A percentile compares a stretch with the other conserved stretches of the same genome.
Conservation (phyloP, 2,888 invertebrate genomes). For the Alsophila aescularia region DNA sequence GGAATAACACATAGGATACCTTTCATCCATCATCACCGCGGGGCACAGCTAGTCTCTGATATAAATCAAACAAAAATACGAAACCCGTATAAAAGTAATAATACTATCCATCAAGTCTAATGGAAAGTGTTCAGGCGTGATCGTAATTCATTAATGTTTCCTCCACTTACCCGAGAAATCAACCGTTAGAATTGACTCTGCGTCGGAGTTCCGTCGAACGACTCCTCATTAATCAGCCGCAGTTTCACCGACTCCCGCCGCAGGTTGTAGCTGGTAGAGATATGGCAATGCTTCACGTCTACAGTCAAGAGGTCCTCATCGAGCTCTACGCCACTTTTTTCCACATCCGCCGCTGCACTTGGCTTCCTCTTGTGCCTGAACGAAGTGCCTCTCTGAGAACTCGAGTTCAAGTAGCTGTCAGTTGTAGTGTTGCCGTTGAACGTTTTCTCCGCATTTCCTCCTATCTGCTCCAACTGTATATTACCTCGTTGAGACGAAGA, state of each 20-base stretch:
- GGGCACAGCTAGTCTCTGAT: background rate
- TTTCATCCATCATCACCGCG: no score
- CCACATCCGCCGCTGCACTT: slow-evolving; percentile 86
- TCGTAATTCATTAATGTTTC: slow-evolving; percentile 13
- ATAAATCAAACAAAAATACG: slow-evolving; percentile 6
- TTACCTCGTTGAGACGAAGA: slow-evolving; percentile 73
- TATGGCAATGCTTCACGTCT: slow-evolving; percentile 79
- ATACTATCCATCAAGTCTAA: slow-evolving; percentile 5
- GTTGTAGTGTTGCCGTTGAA: slow-evolving; percentile 91
- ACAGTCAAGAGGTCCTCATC: slow-evolving; percentile 74
- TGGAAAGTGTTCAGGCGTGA: slow-evolving; percentile 17
- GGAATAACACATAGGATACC: no score
- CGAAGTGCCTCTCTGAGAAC: slow-evolving; percentile 81
- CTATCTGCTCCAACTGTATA: slow-evolving; percentile 79
- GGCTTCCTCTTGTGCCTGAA: slow-evolving; percentile 82
- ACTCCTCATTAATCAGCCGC: slow-evolving; percentile 78
- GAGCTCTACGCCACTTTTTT: slow-evolving; percentile 80
- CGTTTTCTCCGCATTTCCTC: slow-evolving; percentile 87
- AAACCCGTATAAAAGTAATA: background rate
- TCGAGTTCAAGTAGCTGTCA: slow-evolving; percentile 85
- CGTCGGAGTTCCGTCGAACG: slow-evolving; percentile 70
- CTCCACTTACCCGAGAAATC: slow-evolving; percentile 67
- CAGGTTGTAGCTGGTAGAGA: slow-evolving; percentile 78
- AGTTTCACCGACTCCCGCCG: slow-evolving; percentile 77
- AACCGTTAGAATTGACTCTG: slow-evolving; percentile 82